phyloP scores from a whole-genome alignment of 53 echinoderm and acorn worm genomes.

The Pentamera pediparva region DNA sequence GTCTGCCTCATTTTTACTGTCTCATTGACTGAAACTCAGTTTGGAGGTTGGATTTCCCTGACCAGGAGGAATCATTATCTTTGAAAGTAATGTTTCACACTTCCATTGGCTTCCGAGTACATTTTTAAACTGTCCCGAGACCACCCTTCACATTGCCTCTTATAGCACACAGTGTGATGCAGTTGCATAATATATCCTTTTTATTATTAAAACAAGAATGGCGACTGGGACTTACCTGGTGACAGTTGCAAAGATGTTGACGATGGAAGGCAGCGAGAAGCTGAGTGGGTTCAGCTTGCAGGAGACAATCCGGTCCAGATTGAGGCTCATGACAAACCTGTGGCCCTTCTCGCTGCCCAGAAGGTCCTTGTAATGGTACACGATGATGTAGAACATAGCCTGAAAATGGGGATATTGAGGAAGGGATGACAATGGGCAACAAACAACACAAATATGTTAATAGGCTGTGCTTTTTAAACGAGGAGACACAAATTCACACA shows the following conservation, averaged over 20 bases:
- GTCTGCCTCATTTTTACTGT: too few relatives aligned
- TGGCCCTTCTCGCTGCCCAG: constrained; percentile 67
- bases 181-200: background rate
- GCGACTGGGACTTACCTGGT: constrained; percentile 74
- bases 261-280: constrained; percentile 79
- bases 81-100: too few relatives aligned
- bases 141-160: background rate
- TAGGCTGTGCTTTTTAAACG: too few relatives aligned
- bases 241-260: constrained; percentile 87
- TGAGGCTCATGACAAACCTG: constrained; percentile 68
- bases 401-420: constrained; percentile 7
- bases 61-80: too few relatives aligned
- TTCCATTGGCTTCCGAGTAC: too few relatives aligned
- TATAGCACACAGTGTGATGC: background rate
- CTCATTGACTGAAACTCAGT: too few relatives aligned
- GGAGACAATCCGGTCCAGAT: constrained; percentile 75
- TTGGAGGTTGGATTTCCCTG: too few relatives aligned
- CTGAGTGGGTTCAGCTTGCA: constrained; percentile 80
- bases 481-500: background rate
- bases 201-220: background rate
- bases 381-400: constrained; percentile 75
- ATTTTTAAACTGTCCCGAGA: background rate
- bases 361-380: constrained; percentile 73
- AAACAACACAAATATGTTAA: too few relatives aligned
- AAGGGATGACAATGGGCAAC: too few relatives aligned